Evolutionary conservation across 2,888 invertebrate genomes (phyloP).

Genomic region (Heliconius ismenius): DNA sequence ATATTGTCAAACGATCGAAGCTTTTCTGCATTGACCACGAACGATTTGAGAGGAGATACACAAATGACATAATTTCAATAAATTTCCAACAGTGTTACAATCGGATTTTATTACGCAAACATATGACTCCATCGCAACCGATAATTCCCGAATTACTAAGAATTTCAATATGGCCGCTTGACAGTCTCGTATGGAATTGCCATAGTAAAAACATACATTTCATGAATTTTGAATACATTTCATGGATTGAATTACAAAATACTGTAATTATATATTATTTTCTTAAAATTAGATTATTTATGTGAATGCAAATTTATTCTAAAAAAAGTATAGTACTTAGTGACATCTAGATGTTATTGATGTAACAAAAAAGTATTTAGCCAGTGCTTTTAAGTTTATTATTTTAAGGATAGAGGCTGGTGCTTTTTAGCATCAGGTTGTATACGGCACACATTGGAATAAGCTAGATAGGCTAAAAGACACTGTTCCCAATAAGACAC

Average conservation of each 20-base stretch:
- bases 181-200: conserved; percentile 51
- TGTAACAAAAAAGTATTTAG: background rate
- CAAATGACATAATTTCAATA: conserved; percentile 80
- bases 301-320: background rate
- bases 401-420: background rate
- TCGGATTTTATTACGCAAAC: conserved; percentile 78
- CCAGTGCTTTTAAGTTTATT: background rate
- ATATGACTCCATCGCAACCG: conserved; percentile 81
- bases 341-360: background rate
- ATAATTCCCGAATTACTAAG: conserved; percentile 76
- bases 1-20: conserved; percentile 79
- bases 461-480: too few species aligned
- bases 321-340: background rate
- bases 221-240: too few species aligned
- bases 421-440: too few species aligned
- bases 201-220: conserved; percentile 40
- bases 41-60: conserved; percentile 71
- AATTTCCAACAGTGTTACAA: conserved; percentile 74
- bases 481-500: too few species aligned
- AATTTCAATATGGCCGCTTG: conserved; percentile 69
- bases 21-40: conserved; percentile 76
- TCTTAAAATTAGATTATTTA: background rate
- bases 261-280: background rate
- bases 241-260: background rate
- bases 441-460: too few species aligned